Conservation (phyloP, 2,888 invertebrate species). For the Cantharis flavilabris region DNA sequence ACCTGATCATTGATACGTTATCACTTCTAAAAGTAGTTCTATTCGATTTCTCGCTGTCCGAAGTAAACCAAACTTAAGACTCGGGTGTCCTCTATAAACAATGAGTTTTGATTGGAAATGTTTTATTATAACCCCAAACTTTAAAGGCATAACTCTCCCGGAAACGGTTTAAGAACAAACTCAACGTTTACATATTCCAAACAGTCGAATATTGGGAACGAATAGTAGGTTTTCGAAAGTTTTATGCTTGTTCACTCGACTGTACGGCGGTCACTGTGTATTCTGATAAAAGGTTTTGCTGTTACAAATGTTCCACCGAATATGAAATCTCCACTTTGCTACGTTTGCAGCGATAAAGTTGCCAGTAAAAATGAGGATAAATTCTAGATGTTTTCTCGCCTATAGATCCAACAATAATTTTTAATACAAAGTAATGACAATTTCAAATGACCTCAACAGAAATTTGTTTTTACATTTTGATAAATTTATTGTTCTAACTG, state of each 20-base stretch:
- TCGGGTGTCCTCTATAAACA: conserved; percentile 38
- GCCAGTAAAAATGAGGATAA: conserved; percentile 51
- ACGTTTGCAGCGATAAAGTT: conserved; percentile 48
- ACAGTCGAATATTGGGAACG: conserved; percentile 15
- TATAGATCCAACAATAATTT: conserved; percentile 32
- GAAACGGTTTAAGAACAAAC: conserved; percentile 20
- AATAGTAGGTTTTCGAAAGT: conserved; percentile 26
- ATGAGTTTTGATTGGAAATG: conserved; percentile 36
- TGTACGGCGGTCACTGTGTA: conserved; percentile 44
- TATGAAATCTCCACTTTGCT: conserved; percentile 42
- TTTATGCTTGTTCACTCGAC: conserved; percentile 40
- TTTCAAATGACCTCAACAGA: conserved; percentile 1
- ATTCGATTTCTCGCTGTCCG: conserved; percentile 13
- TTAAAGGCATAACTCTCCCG: conserved; percentile 24
- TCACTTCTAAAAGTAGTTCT: conserved; percentile 23
- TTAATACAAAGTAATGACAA: conserved; percentile 26
- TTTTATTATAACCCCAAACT: conserved; percentile 44
- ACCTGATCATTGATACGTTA: conserved; percentile 30
- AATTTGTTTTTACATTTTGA: background rate
- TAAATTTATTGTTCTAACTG: background rate
- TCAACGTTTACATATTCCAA: conserved; percentile 20
- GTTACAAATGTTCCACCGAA: conserved; percentile 47
- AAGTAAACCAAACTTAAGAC: background rate
- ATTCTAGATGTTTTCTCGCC: conserved; percentile 43
- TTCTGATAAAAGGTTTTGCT: conserved; percentile 48